Evolutionary conservation across 2,797 vertebrate genomes (phyloP), one percentile per base, ranked within the genome.

Genomic region (Margarornis squamiger): DNA sequence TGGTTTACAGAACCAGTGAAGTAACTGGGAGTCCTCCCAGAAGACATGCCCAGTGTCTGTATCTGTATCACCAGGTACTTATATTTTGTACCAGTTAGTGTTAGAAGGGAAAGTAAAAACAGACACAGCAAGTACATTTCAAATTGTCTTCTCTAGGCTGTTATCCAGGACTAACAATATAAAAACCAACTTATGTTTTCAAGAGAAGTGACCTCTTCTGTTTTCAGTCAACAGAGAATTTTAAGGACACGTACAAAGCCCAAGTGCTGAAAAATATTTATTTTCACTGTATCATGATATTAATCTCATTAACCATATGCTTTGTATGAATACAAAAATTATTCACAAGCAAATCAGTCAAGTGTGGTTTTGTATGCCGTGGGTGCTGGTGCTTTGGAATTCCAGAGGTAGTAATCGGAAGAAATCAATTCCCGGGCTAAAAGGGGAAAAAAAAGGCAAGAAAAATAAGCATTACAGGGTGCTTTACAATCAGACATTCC

Each of bases 331-430:
- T 92, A 93, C 23, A 91, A 79, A 96, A 96, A 66, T 26, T 1
- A 62, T 49, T 59, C 27, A 65, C 38, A 49, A 73, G 52, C 43
- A 52, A 70, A 95, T 97, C 63, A 97, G 19, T 97, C 79, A 80
- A 97, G 83, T 55, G 97, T 93, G 24, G 97, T 96, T 92, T 95
- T 98, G 83, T 96, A 98, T 71, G 97, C 91, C 43, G 98, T 94
- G 8, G 99, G 99, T 81, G 99, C 98, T 46, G 98, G 92, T 26
- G 98, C 99, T 96, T 98, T 99, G 92, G 99, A 99, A 97, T 99
- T 99, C 99, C 99, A 99, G 95, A 99, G 99, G 97, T 98, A 99
- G 96, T 99, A 99, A 88, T 99, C 98, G 16, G 99, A 99, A 94
- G 99, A 99, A 76, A 98, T 97, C 92, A 99, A 97, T 94, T 99